Evolutionary conservation across 1,140 invertebrate genomes (phyloP).

Genomic region (Metopolophium dirhodum): DNA sequence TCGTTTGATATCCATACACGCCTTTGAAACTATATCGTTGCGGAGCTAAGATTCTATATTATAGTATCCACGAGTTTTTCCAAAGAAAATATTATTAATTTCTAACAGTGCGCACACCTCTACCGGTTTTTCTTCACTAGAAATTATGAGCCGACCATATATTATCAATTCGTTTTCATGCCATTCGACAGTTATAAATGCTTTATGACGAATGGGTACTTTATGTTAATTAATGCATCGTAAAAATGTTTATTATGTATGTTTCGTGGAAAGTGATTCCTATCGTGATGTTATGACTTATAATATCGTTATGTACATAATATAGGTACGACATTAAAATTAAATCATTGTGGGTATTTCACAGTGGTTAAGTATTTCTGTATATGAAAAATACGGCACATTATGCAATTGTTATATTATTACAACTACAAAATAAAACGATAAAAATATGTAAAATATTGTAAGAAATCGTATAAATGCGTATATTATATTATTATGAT

Average conservation of each 20-base stretch:
- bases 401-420: background rate
- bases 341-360: background rate
- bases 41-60: background rate
- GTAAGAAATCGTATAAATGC: background rate
- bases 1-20: background rate
- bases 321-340: background rate
- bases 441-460: background rate
- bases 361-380: background rate
- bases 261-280: background rate
- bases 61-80: background rate
- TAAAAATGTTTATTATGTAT: constrained; percentile 15
- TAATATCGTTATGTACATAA: background rate
- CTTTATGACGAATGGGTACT: background rate
- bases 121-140: background rate
- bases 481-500: background rate
- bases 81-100: background rate
- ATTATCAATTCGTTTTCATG: constrained; percentile 20
- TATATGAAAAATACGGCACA: background rate
- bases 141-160: background rate
- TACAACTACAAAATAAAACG: background rate
- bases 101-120: background rate
- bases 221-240: constrained; percentile 18
- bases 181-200: background rate
- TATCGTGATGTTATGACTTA: background rate
- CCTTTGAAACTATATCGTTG: background rate